Base-by-base conservation (phyloP, 1,140 invertebrate species). In the Drosophila sechellia region DNA sequence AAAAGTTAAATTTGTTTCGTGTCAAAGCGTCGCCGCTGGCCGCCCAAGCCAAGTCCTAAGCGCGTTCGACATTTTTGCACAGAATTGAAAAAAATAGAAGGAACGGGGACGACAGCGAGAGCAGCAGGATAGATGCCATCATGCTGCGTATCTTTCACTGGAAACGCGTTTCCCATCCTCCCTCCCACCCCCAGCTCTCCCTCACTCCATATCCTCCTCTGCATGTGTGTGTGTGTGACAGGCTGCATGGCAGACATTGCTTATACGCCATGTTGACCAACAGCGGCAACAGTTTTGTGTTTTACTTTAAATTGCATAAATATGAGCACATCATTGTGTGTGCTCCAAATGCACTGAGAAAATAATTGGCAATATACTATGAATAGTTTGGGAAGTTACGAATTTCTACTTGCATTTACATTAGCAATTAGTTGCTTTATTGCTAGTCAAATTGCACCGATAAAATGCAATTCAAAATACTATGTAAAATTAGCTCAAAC, bases 1-100 rank as follows among this genome's bases (percentile, higher is more conserved):
- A 87, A 87, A 87, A 87, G 84, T 89, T 89, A 87, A 87, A 87
- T 87, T 87, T 87, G 84, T 87, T 87, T 87, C 84, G 77, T 89
- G 84, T 89, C 84, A 89, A 87, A 87, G 84, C 84, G 84, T 71
- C 57, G 81, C 76, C 81, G 58, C 46, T 63, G 76, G 78, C 65
- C 72, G 72, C 61, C 52, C 46, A 59, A 81, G 73, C 64, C 78
- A 73, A 72, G 76, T 61, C 84, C 83, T 89, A 84, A 89, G 85
- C 84, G 76, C 83, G 72, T 87, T 89, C 85, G 85, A 84, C 84
- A 84, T 84, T 89, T 87, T 84, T 80, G 79, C 76, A 50, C 66
- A 74, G 72, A 87, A 84, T 84, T 87, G 79, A 79, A 87, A 87
- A 87, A 79, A 60, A 54, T 37, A 22, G n/a, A 53, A 57, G 27